A percentile compares a stretch with the other conserved stretches of the same genome.
Evolutionary conservation across 1,140 invertebrate species (phyloP).

Genomic region (Monomorium pharaonis): DNA sequence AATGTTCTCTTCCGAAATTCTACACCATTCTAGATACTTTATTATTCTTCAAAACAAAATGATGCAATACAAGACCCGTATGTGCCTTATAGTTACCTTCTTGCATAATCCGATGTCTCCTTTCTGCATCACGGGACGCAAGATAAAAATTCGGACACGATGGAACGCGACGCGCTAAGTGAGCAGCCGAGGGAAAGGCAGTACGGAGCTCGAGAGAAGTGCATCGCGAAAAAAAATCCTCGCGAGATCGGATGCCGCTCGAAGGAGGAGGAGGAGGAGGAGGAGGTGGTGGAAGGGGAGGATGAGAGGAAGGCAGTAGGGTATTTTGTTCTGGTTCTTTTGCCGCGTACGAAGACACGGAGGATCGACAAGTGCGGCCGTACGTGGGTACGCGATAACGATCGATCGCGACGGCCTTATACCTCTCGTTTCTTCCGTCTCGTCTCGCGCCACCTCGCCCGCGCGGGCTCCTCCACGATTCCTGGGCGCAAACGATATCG

Average conservation of each 20-base stretch:
- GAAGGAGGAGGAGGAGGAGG: neutral
- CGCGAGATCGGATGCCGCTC: constrained; percentile 22
- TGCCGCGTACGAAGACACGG: constrained; percentile 52
- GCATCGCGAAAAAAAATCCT: constrained; percentile 22
- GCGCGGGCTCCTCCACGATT: constrained; percentile 19
- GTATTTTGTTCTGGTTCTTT: constrained; percentile 14
- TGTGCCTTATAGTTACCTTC: neutral
- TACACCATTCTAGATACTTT: neutral
- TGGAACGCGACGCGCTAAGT: constrained; percentile 31
- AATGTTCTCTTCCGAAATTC: neutral
- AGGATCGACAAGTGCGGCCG: constrained; percentile 57
- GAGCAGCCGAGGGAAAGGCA: neutral
- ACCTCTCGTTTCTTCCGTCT: constrained; percentile 39
- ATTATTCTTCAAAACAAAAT: neutral
- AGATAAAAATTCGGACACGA: constrained; percentile 50
- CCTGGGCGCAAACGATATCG: constrained; percentile 73
- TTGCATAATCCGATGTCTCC: constrained; percentile 10
- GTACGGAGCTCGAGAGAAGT: neutral
- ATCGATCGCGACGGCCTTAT: constrained; percentile 46
- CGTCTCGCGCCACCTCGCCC: constrained; percentile 28
- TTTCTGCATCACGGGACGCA: constrained; percentile 28
- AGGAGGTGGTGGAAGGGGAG: neutral
- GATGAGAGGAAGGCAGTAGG: neutral
- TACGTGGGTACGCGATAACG: constrained; percentile 55
- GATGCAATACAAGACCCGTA: neutral